Percentiles rank a stretch among this genome's conserved stretches.
These are phyloP conservation scores for Asarcornis scutulata DNA, from an alignment of 2,113 vertebrate genomes.

Conservation along the genomic window DNA sequence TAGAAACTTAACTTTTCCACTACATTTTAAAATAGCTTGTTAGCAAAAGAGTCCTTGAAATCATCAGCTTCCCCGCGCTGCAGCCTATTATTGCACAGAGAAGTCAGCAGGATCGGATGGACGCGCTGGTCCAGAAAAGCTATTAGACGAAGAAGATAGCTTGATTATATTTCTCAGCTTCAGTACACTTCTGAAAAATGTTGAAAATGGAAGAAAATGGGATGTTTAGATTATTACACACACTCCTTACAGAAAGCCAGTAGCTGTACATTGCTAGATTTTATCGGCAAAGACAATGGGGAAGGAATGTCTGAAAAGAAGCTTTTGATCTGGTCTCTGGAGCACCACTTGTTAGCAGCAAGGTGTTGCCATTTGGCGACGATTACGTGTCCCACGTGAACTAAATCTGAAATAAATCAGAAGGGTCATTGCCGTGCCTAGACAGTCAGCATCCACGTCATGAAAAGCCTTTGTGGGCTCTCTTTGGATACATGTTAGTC, in stretches of 20 bases:
- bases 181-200: neutral
- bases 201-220: neutral
- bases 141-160: neutral
- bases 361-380: neutral
- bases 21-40: neutral
- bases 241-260: neutral
- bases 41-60: neutral
- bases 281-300: neutral
- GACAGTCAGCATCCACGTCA: rapidly evolving
- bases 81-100: neutral
- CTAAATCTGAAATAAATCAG: neutral
- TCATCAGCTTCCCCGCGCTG: neutral
- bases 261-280: neutral
- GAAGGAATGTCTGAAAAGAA: neutral
- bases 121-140: conserved; percentile 15
- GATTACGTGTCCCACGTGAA: neutral
- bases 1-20: neutral
- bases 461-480: neutral
- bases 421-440: neutral
- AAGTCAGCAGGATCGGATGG: neutral
- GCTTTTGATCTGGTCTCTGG: neutral
- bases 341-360: neutral
- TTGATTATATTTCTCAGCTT: neutral
- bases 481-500: neutral
- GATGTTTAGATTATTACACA: neutral